Percentiles rank a stretch among this genome's conserved stretches.
Evolutionary conservation across 2,113 vertebrate species (phyloP).

Genomic region (Ursus arctos): DNA sequence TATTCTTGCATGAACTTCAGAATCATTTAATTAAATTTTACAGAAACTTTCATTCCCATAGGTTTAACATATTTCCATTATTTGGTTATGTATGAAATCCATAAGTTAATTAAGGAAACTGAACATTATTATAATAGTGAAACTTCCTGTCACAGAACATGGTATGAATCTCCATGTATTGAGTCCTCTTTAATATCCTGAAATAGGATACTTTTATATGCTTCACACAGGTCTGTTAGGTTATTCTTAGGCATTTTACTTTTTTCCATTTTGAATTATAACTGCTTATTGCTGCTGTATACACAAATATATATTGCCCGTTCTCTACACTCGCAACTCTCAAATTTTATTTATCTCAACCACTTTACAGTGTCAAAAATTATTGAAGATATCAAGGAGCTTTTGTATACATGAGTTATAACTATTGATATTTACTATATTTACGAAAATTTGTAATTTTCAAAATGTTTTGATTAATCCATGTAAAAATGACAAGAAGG

Average conservation of each 20-base stretch:
- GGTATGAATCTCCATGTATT: neutral
- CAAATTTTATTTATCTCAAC: conserved; percentile 1
- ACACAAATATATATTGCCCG: neutral
- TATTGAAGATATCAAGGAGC: neutral
- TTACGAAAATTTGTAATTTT: conserved; percentile 4
- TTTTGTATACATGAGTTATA: neutral
- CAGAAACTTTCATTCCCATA: neutral
- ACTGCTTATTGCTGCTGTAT: neutral
- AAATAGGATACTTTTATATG: neutral
- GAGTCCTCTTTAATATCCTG: neutral
- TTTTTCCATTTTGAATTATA: conserved; percentile 30
- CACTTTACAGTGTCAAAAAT: neutral
- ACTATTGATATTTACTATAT: neutral
- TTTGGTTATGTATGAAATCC: neutral
- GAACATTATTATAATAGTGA: neutral
- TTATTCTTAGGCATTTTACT: neutral
- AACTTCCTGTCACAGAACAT: neutral
- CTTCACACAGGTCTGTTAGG: neutral
- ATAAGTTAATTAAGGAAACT: conserved; percentile 7
- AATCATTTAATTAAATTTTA: conserved; percentile 5
- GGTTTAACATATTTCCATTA: neutral
- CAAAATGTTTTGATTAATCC: conserved; percentile 13
- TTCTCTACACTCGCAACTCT: neutral
- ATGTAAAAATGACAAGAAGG: conserved; percentile 7
- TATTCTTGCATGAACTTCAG: neutral